Evolutionary conservation across 2,797 vertebrate species (phyloP).

Genomic region (Scomberomorus guttatus): DNA sequence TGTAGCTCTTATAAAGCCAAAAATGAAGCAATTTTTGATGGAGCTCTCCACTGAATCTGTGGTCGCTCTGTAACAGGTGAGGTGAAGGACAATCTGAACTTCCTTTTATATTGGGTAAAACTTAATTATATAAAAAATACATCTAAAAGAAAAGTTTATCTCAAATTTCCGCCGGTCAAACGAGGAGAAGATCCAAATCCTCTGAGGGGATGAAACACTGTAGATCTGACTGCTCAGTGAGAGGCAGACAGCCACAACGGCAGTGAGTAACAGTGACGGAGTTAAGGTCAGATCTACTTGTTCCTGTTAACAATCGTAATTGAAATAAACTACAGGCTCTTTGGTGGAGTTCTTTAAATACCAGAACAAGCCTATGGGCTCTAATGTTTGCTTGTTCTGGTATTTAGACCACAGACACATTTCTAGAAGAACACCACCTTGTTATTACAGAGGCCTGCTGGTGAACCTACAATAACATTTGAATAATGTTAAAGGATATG

Average conservation of each 20-base stretch:
- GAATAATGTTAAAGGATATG: background rate
- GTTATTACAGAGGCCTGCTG: background rate
- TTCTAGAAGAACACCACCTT: background rate
- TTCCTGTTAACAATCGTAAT: slow-evolving; percentile 11
- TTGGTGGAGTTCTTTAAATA: slow-evolving; percentile 10
- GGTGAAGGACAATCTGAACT: background rate
- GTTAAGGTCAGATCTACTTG: slow-evolving; percentile 22
- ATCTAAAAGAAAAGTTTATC: slow-evolving; percentile 4
- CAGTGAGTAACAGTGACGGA: slow-evolving; percentile 16
- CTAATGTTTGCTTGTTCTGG: background rate
- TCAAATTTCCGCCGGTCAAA: slow-evolving; percentile 2
- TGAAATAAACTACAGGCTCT: slow-evolving; percentile 14
- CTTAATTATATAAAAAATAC: background rate
- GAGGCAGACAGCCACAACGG: slow-evolving; percentile 2
- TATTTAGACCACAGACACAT: background rate
- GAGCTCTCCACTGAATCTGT: background rate
- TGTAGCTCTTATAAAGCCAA: background rate
- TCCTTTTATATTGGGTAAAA: background rate
- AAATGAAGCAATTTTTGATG: background rate
- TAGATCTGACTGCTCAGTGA: slow-evolving; percentile 10
- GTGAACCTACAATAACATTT: background rate
- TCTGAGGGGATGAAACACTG: background rate
- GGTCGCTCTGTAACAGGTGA: background rate
- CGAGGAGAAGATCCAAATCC: slow-evolving; percentile 13
- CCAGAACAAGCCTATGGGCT: slow-evolving; percentile 15